Base-by-base conservation (phyloP, 1,140 invertebrate species). In the Metopolophium dirhodum region DNA sequence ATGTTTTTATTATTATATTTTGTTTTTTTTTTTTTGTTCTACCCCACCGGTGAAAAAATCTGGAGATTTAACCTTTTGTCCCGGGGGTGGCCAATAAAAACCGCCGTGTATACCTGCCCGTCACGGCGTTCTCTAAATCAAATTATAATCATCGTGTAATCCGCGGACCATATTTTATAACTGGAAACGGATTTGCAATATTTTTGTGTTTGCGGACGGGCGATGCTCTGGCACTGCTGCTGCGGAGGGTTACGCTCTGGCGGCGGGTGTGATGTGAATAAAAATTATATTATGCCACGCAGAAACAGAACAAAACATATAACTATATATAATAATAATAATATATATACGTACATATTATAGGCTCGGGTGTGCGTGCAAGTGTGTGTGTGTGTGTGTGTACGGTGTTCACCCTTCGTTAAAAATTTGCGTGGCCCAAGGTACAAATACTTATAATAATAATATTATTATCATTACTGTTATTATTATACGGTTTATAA, bases 91-190 rank as follows among this genome's bases (percentile, higher is more conserved):
- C 85, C 85, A 23, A 26, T 86, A 41, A 77, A 77, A 77, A 45
- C 11, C 41, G 23, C 11, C 41, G 11, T 86, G 83, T 77, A 77
- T 18, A 14, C 30, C 61, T 77, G 61, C 61, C 61, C n/a, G 61
- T 77, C 61, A 77, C n/a, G 30, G 61, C 61, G n/a, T 87, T 87
- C 85, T 87, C 85, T 49, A 87, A 87, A 87, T 87, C 86, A 87
- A 87, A 87, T 87, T 87, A 87, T 87, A 87, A 87, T 87, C 86
- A 49, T 87, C 47, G 47, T 49, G 47, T 87, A 87, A 87, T 87
- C 86, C 86, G 20, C n/a, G 86, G 86, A 87, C 86, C 85, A n/a
- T 86, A 86, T 86, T 86, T 47, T 47, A 47, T n/a, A 86, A 49
- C 86, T 49, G 45, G 47, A 35, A 87, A 87, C 86, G 86, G 86